phyloP scores from a whole-genome alignment of 2,113 vertebrate species.

The Equus quagga region DNA sequence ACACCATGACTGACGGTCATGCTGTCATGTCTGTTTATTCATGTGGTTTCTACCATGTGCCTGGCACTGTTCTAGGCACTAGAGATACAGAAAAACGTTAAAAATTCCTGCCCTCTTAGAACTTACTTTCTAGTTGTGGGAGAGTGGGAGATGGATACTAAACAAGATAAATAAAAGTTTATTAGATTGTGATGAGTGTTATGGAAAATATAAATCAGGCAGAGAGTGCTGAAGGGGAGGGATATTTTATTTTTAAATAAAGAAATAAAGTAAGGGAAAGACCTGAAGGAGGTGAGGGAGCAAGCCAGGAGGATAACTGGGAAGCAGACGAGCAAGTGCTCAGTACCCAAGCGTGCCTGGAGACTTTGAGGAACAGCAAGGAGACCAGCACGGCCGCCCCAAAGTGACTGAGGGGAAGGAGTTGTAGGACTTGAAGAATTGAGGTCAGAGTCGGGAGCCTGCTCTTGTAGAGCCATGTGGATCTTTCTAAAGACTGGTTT shows the following conservation, averaged over 20 bases:
- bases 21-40: neutral
- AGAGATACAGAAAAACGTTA: neutral
- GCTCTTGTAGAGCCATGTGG: too few species aligned
- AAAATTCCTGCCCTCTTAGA: neutral
- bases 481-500: neutral
- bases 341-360: accelerated
- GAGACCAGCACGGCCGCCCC: neutral
- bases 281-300: neutral
- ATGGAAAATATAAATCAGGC: neutral
- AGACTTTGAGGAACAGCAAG: neutral
- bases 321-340: neutral
- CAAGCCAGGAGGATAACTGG: neutral
- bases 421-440: neutral
- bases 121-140: neutral
- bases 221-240: neutral
- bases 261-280: neutral
- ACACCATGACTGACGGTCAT: constrained; percentile 59
- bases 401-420: neutral
- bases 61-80: neutral
- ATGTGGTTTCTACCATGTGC: neutral
- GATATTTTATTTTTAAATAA: constrained; percentile 30
- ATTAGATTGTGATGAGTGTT: neutral
- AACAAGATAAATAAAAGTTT: neutral
- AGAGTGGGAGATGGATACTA: neutral
- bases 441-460: neutral